Evolutionary conservation across 1,140 invertebrate species (phyloP), one percentile per base, ranked within the genome.

Genomic region (Neodiprion fabricii): DNA sequence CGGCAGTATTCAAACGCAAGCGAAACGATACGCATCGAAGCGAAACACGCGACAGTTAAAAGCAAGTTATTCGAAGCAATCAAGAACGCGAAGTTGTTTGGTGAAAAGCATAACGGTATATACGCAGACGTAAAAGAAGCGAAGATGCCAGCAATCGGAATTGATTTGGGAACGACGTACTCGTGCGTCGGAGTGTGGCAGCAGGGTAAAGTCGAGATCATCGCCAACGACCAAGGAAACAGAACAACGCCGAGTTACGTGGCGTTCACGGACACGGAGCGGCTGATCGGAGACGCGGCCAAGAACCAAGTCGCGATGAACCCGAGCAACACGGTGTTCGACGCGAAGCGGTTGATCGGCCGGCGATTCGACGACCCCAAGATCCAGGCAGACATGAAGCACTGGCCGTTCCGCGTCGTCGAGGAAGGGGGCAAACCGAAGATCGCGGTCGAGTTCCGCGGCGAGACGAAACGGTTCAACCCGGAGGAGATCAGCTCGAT

Each of bases 171-270:
- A 12, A 95, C 91, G 28, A 95, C 93, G 65, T 95, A 95, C 84
- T 95, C 94, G 53, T 95, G 95, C 78, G 94, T 96, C 9, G 95
- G 93, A 67, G 94, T 95, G 3, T 96, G 92, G 89, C 93, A 95
- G 79, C 91, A 97, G 82, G 96, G 95, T 68, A 96, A 96, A 87
- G 94, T 97, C 66, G 96, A 97, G 87, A 97, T 97, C 82, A 97
- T 98, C 80, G 96, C 96, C 81, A 98, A 98, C 85, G 96, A 98
- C 85, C 96, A 97, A 89, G 97, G 96, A 23, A 98, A 98, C 88
- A 89, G 96, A 67, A 98, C 96, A 47, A 97, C 96, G 50, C 96
- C 96, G 9, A 95, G 94, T 73, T 98, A 97, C 88, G 96, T 98
- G 61, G 96, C 95, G 1, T 94, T 96, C 86, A 95, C 93, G 1